Conservation (phyloP, 2,797 vertebrate species). For the Neomorphus geoffroyi region DNA sequence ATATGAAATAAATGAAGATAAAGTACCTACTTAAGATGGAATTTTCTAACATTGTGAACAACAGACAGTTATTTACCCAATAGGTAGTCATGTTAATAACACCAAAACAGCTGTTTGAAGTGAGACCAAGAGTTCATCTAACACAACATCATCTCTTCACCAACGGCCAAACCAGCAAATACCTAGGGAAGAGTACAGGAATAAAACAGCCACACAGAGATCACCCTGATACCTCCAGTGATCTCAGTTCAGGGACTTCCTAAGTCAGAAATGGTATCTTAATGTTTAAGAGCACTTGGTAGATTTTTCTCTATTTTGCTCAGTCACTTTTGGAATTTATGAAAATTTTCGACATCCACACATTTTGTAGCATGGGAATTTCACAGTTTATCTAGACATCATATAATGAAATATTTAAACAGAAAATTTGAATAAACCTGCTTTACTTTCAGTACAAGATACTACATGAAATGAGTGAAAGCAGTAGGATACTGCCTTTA, state of each 20-base stretch:
- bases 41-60: neutral
- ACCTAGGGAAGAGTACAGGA: neutral
- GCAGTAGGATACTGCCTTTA: neutral
- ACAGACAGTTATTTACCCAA: neutral
- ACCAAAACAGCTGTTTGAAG: neutral
- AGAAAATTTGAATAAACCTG: neutral
- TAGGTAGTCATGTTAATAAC: neutral
- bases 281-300: neutral
- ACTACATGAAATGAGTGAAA: neutral
- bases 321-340: neutral
- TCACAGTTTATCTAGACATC: neutral
- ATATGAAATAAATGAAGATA: neutral
- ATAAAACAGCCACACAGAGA: neutral
- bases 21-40: neutral
- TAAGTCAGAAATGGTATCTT: neutral
- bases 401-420: neutral
- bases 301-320: neutral
- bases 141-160: neutral
- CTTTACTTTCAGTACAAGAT: neutral
- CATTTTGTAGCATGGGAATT: neutral
- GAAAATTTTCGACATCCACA: neutral
- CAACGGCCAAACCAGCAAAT: neutral
- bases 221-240: fast-evolving
- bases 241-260: neutral
- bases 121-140: neutral